Evolutionary conservation across 2,888 invertebrate species (phyloP).

Genomic region (Argyresthia albistria): DNA sequence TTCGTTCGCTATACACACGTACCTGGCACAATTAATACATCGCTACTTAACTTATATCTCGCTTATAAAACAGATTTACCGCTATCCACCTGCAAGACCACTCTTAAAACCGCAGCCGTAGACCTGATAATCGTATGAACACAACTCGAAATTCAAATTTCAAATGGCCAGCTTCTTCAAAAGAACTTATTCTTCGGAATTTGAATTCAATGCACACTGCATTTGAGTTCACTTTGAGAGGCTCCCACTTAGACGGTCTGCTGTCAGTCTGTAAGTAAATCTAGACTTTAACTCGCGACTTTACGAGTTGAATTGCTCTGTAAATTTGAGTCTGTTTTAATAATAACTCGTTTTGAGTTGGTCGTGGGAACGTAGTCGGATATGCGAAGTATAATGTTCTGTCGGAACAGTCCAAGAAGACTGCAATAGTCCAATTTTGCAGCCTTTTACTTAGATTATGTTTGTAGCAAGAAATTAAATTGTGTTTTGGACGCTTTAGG

Average conservation of each 20-base stretch:
- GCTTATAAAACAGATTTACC: slow-evolving; percentile 56
- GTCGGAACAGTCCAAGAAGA: slow-evolving; percentile 51
- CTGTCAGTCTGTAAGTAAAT: slow-evolving; percentile 22
- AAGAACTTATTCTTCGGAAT: slow-evolving; percentile 22
- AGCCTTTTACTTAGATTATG: slow-evolving; percentile 68
- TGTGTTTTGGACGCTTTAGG: slow-evolving; percentile 29
- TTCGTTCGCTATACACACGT: slow-evolving; percentile 13
- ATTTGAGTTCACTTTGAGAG: slow-evolving; percentile 38
- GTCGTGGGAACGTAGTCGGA: slow-evolving; percentile 70
- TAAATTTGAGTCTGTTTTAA: slow-evolving; percentile 50
- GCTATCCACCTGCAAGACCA: slow-evolving; percentile 49
- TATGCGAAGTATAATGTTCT: slow-evolving; percentile 52
- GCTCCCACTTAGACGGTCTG: slow-evolving; percentile 31
- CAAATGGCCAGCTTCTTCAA: slow-evolving; percentile 35
- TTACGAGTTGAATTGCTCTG: slow-evolving; percentile 33
- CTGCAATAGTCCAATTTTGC: slow-evolving; percentile 72
- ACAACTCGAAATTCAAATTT: slow-evolving; percentile 64
- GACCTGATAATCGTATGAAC: slow-evolving; percentile 67
- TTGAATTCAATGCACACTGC: slow-evolving; percentile 37
- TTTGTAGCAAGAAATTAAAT: slow-evolving; percentile 43
- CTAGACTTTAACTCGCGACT: slow-evolving; percentile 20
- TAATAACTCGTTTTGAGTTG: slow-evolving; percentile 67
- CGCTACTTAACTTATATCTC: slow-evolving; percentile 39
- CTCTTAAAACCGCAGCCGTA: slow-evolving; percentile 53
- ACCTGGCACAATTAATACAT: slow-evolving; percentile 56